Conservation (phyloP, 2,113 vertebrate genomes). For the Melanocharis versteri region DNA sequence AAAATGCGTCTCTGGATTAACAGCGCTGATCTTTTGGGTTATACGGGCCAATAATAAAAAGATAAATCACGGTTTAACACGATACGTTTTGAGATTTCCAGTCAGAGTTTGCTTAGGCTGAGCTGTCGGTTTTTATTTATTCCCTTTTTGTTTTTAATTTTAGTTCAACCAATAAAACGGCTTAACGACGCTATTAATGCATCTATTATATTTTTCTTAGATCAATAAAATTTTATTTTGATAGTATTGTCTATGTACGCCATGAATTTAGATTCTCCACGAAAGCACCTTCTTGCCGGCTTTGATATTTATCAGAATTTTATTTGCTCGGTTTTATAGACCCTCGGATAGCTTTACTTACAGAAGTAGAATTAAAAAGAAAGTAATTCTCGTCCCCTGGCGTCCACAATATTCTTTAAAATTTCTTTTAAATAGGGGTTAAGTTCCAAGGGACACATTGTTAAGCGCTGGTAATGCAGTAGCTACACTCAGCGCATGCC, state of each 20-base stretch:
- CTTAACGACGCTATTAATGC: constrained; percentile 58
- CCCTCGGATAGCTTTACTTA: constrained; percentile 34
- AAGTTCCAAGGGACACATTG: constrained; percentile 65
- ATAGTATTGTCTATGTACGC: constrained; percentile 4
- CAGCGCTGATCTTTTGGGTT: constrained; percentile 51
- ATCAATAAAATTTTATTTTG: constrained; percentile 66
- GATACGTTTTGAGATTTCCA: constrained; percentile 29
- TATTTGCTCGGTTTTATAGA: constrained; percentile 46
- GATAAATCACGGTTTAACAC: constrained; percentile 45
- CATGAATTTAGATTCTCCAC: not conserved
- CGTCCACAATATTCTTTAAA: constrained; percentile 55
- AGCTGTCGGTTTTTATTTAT: constrained; percentile 46
- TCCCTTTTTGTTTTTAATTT: constrained; percentile 58
- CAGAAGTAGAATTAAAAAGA: constrained; percentile 34
- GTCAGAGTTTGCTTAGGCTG: not conserved
- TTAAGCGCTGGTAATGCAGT: constrained; percentile 67
- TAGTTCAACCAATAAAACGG: constrained; percentile 45
- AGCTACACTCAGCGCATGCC: constrained; percentile 49
- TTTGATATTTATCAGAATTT: constrained; percentile 49
- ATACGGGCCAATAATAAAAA: constrained; percentile 46
- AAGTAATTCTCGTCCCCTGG: constrained; percentile 31
- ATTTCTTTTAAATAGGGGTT: constrained; percentile 58
- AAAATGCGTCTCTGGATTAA: constrained; percentile 44
- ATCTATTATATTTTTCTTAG: constrained; percentile 61
- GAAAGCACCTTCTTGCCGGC: not conserved